Base-by-base conservation (phyloP, 2,113 vertebrate genomes). In the Uria lomvia region DNA sequence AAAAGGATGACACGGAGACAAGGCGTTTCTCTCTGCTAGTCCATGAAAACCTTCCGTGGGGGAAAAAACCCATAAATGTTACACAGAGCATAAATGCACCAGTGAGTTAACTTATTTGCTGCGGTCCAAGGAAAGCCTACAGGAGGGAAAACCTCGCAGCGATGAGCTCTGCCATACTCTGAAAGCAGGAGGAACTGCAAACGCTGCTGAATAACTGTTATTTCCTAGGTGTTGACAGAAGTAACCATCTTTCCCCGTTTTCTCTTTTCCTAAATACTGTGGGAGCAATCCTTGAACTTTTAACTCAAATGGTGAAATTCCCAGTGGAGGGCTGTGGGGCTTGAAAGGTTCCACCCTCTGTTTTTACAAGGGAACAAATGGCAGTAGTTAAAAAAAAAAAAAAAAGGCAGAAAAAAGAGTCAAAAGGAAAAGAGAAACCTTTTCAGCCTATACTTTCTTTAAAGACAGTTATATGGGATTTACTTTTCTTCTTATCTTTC, bases 361-460 rank as follows among this genome's bases (percentile, higher is more conserved):
- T 94, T 97, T 97, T 92, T 50, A 86, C 66, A 87, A 91, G 83
- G 40, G 40, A 94, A 95, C 92, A 97, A 97, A 95, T 89, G 95
- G 86, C 56, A 75, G 66, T 2, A 45, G 75, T 71, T 84, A 26
- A 80, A 56, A 58, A 72, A 36, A 62, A 59, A 19, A 45, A 45
- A 36, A 29, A 59, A 24, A 36, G 14, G 2, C 12, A 62, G 8
- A 23, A 91, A 90, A 81, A 40, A 22, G 8, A 68, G 6, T 40
- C 27, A 90, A 88, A 83, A 78, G 56, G 24, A 62, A 58, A 60
- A 78, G 32, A 71, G 14, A 74, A 95, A 30, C 7, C 16, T 74
- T 85, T 95, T 43, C 84, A 62, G 29, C 30, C 45, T 53, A 2
- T 49, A 2, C 50, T 78, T 78, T 66, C 32, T 76, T 86, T 79